Conservation (phyloP, 2,888 invertebrate genomes). For the Cactoblastis cactorum region DNA sequence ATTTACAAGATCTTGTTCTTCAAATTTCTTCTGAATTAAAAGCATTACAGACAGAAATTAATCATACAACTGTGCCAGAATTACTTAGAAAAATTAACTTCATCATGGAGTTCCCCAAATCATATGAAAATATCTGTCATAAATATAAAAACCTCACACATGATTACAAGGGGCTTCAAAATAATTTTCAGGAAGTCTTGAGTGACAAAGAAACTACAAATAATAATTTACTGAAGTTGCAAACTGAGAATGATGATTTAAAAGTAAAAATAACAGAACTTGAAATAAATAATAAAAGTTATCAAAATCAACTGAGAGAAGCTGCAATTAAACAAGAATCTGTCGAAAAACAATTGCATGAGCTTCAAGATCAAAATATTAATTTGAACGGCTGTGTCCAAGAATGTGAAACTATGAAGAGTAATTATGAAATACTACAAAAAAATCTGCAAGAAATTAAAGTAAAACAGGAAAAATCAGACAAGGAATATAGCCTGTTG, state of each 20-base stretch:
- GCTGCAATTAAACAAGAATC: slow-evolving; percentile 26
- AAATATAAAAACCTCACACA: slow-evolving; percentile 10
- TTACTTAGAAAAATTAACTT: slow-evolving; percentile 25
- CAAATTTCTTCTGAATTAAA: slow-evolving; percentile 39
- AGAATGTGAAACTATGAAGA: slow-evolving; percentile 16
- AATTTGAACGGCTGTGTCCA: slow-evolving; percentile 18
- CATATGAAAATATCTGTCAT: neutral
- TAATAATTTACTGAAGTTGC: slow-evolving; percentile 25
- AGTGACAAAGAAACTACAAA: slow-evolving; percentile 7
- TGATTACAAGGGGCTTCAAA: slow-evolving; percentile 9
- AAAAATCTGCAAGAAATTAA: neutral
- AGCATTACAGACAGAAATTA: slow-evolving; percentile 34
- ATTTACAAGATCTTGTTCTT: slow-evolving; percentile 37
- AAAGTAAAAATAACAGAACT: slow-evolving; percentile 19
- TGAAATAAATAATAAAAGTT: slow-evolving; percentile 20
- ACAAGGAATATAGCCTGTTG: slow-evolving; percentile 25
- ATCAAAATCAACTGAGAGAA: slow-evolving; percentile 33
- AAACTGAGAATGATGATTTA: slow-evolving; percentile 22
- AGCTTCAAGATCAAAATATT: slow-evolving; percentile 26
- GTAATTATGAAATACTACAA: slow-evolving; percentile 11
- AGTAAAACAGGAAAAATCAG: slow-evolving; percentile 7
- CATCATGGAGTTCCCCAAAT: slow-evolving; percentile 20
- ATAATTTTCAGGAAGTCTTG: neutral
- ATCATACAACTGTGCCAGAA: slow-evolving; percentile 23
- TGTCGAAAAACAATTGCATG: slow-evolving; percentile 27